Percentiles rank a stretch among this genome's conserved stretches.
Conservation (phyloP, 2,888 invertebrate genomes). For the Prosopocoilus inquinatus region DNA sequence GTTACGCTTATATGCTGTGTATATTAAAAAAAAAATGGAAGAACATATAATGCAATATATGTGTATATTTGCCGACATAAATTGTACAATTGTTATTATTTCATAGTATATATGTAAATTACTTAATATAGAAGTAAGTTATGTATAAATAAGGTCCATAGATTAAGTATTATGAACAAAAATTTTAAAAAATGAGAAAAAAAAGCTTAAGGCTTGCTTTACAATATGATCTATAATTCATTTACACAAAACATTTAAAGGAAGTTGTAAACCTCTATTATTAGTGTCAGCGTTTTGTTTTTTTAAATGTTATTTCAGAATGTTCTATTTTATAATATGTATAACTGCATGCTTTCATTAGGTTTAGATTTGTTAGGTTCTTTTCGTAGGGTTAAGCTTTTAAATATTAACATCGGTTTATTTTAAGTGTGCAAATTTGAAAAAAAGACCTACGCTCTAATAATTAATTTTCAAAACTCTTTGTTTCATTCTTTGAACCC, state of each 20-base stretch:
- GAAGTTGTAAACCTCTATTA: conserved; percentile 5
- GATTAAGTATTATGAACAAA: conserved; percentile 28
- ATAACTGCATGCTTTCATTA: not conserved
- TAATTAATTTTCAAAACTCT: not conserved
- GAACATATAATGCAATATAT: conserved; percentile 48
- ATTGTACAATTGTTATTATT: conserved; percentile 54
- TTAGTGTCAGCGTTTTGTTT: conserved; percentile 14
- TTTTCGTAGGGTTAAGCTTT: conserved; percentile 8
- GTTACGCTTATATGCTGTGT: conserved; percentile 53
- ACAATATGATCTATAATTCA: not conserved
- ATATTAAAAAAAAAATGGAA: conserved; percentile 40
- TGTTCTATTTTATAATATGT: conserved; percentile 5
- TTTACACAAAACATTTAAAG: not conserved
- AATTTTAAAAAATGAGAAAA: conserved; percentile 35
- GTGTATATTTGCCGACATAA: conserved; percentile 50
- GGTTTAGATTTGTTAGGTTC: conserved; percentile 14
- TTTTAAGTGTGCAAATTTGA: conserved; percentile 17
- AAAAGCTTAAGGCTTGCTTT: conserved; percentile 16
- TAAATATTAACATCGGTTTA: not conserved
- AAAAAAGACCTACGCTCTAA: conserved; percentile 10
- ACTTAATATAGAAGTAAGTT: conserved; percentile 29
- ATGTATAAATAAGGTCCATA: conserved; percentile 36
- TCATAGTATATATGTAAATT: conserved; percentile 49
- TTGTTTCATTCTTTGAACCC: not conserved
- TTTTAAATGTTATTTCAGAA: conserved; percentile 7